These are phyloP conservation scores for Zaprionus gabonicus DNA, from an alignment of 1,140 invertebrate genomes.

Conservation along the genomic window DNA sequence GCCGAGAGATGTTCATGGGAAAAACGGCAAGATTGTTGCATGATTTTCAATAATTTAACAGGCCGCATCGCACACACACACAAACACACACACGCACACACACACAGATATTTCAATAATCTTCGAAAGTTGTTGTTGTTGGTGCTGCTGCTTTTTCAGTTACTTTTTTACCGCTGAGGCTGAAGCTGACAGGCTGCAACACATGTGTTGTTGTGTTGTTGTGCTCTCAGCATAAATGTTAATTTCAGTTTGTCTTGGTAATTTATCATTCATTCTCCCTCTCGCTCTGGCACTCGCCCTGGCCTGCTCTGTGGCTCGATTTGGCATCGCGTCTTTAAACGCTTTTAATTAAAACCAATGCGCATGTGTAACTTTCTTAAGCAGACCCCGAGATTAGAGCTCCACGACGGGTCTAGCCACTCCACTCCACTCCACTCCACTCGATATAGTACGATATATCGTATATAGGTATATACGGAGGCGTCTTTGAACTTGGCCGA, in stretches of 20 bases:
- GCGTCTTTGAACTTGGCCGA: conserved; percentile 80
- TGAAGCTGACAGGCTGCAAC: conserved; percentile 33
- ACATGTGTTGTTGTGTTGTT: conserved; percentile 31
- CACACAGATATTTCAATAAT: conserved; percentile 49
- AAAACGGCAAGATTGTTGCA: conserved; percentile 68
- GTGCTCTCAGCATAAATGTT: conserved; percentile 63
- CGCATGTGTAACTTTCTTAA: conserved; percentile 83
- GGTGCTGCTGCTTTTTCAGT: not conserved
- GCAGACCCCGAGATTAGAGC: conserved; percentile 47
- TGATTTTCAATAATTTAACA: conserved; percentile 82
- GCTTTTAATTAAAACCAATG: conserved; percentile 84
- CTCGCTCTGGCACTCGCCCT: conserved; percentile 6
- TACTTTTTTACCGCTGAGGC: conserved; percentile 15
- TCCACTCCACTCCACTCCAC: not conserved
- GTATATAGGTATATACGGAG: not conserved
- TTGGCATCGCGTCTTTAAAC: conserved; percentile 67
- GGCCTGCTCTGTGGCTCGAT: conserved; percentile 18
- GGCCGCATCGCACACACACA: conserved; percentile 41
- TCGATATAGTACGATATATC: not conserved
- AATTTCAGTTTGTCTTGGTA: conserved; percentile 80
- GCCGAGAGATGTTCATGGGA: conserved; percentile 64
- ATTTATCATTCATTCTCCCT: conserved; percentile 75
- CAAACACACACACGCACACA: conserved; percentile 22
- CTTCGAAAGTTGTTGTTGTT: conserved; percentile 16
- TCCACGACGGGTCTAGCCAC: conserved; percentile 8